Percentiles rank a stretch among this genome's conserved stretches.
Evolutionary conservation across 2,888 invertebrate species (phyloP).

Genomic region (Strigamia transsilvanica): DNA sequence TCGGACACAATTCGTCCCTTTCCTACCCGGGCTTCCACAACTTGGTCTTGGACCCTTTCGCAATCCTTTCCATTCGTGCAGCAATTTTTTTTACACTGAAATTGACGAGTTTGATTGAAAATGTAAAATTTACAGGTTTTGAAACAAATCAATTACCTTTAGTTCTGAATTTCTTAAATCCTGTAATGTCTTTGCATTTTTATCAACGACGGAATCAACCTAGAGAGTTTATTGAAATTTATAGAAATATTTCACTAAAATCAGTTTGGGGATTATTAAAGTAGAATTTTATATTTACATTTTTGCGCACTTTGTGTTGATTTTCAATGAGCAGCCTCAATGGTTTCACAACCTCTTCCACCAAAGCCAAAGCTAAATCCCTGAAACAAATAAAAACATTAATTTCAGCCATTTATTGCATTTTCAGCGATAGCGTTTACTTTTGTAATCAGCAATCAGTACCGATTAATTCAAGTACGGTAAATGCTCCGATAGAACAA

Average conservation of each 20-base stretch:
- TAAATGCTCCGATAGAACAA: too few relatives aligned
- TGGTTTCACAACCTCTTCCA: constrained; percentile 90
- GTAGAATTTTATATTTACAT: constrained; percentile 63
- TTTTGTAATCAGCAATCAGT: too few relatives aligned
- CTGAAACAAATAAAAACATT: constrained; percentile 66
- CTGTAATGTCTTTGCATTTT: constrained; percentile 78
- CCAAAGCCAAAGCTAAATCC: constrained; percentile 78
- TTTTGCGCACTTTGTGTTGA: constrained; percentile 70
- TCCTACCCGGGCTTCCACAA: constrained; percentile 67
- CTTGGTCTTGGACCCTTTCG: constrained; percentile 83
- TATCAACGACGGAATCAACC: constrained; percentile 77
- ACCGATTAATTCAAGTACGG: too few relatives aligned
- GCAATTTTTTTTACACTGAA: constrained; percentile 81
- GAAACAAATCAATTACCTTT: constrained; percentile 67
- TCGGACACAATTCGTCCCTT: constrained; percentile 66
- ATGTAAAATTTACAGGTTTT: not conserved
- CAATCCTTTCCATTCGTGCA: constrained; percentile 88
- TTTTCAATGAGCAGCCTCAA: constrained; percentile 72
- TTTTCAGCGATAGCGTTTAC: too few relatives aligned
- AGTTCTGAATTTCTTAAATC: constrained; percentile 88
- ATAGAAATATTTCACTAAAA: not conserved
- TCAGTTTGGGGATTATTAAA: not conserved
- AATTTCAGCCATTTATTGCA: not conserved
- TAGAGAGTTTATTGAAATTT: constrained; percentile 58
- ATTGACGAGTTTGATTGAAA: not conserved